A percentile compares a stretch with the other conserved stretches of the same genome.
These are phyloP conservation scores for Nasonia vitripennis DNA, from an alignment of 1,140 invertebrate genomes.

Conservation along the genomic window DNA sequence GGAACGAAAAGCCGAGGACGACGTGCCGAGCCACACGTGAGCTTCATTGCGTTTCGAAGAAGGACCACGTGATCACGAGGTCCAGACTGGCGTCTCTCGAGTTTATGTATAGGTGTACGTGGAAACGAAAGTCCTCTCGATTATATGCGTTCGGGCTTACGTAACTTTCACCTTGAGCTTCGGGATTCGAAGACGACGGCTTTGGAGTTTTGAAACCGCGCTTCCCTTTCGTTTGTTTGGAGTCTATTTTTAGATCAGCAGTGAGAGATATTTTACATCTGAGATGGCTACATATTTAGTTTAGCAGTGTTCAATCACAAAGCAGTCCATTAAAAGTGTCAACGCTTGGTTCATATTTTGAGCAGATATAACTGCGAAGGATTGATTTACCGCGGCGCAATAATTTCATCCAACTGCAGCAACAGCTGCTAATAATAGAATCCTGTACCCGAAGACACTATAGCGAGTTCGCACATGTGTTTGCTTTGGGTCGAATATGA, in stretches of 20 bases:
- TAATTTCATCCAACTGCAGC: constrained; percentile 3
- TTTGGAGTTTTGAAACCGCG: neutral
- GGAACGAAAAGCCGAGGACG: too few relatives aligned
- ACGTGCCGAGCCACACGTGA: too few relatives aligned
- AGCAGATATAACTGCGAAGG: neutral
- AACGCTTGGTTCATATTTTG: neutral
- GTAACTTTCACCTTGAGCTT: neutral
- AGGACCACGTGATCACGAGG: neutral
- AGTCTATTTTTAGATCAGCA: neutral
- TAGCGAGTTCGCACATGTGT: neutral
- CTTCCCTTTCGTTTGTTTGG: neutral
- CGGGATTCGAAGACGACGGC: neutral
- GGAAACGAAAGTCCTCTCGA: neutral
- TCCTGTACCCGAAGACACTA: neutral
- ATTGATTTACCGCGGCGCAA: neutral
- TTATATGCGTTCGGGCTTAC: neutral
- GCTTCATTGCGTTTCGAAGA: neutral
- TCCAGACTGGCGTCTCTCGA: neutral
- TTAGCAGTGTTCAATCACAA: too few relatives aligned
- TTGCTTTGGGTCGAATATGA: neutral
- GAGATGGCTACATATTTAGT: too few relatives aligned
- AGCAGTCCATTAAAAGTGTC: too few relatives aligned
- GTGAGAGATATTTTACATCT: too few relatives aligned
- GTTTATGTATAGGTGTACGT: neutral
- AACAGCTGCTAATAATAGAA: constrained; percentile 5